Conservation (phyloP, 1,140 invertebrate genomes). For the Macrobrachium rosenbergii region DNA sequence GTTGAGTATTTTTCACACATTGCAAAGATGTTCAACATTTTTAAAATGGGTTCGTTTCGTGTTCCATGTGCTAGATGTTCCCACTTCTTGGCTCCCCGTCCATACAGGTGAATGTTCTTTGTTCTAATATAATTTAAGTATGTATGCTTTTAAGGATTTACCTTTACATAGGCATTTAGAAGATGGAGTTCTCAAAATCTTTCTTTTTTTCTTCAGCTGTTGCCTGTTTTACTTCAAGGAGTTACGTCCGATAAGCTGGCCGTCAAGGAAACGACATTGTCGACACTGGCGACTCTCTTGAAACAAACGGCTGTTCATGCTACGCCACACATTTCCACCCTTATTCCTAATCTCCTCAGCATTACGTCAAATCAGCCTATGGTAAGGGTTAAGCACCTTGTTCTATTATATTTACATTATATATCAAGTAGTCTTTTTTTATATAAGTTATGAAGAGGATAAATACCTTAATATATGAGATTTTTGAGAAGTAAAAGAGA, state of each 20-base stretch:
- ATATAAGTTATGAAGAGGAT: too few species aligned
- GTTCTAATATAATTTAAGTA: too few species aligned
- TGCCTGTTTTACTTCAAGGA: conserved; percentile 30
- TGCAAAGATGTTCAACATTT: background rate
- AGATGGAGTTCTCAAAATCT: background rate
- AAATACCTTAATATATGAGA: background rate
- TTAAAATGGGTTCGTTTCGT: background rate
- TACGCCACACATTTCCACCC: conserved; percentile 5
- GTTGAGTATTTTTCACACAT: background rate
- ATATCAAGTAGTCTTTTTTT: too few species aligned
- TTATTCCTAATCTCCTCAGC: conserved; percentile 6
- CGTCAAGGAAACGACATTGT: conserved; percentile 25
- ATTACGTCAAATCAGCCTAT: conserved; percentile 16
- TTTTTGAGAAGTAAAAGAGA: background rate
- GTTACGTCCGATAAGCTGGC: background rate
- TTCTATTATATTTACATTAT: too few species aligned
- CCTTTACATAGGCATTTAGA: background rate
- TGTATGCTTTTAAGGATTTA: too few species aligned
- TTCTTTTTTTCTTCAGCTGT: conserved; percentile 8
- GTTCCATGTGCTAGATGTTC: background rate
- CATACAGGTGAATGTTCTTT: background rate
- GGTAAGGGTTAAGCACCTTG: background rate
- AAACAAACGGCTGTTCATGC: conserved; percentile 14
- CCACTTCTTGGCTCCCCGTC: too few species aligned
- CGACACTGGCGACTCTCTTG: conserved; percentile 18